Conservation (phyloP, 2,113 vertebrate species). For the Mola mola region DNA sequence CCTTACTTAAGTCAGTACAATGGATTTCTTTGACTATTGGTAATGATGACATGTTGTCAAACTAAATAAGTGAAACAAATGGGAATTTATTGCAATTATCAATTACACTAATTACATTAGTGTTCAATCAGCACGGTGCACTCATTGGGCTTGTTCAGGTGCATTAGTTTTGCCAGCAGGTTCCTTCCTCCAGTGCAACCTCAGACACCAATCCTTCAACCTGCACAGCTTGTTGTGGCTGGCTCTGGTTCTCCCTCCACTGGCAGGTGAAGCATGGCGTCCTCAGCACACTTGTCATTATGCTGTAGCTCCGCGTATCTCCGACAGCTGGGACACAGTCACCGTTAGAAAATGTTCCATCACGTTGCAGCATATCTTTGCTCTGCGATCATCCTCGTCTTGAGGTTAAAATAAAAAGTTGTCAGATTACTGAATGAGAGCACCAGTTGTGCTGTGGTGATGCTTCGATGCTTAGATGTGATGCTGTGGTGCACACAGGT, state of each 20-base stretch:
- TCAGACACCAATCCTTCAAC: constrained; percentile 6
- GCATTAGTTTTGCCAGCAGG: constrained; percentile 25
- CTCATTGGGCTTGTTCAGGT: constrained; percentile 27
- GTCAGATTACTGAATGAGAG: background rate
- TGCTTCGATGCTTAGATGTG: too few relatives aligned
- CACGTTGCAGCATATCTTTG: constrained; percentile 17
- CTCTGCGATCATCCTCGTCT: constrained; percentile 8
- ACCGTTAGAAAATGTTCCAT: constrained; percentile 28
- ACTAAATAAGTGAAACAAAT: constrained; percentile 12
- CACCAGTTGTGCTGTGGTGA: background rate
- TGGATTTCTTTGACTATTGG: constrained; percentile 3
- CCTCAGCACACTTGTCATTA: constrained; percentile 18
- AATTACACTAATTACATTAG: constrained; percentile 7
- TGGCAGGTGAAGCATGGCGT: constrained; percentile 13
- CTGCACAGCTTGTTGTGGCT: constrained; percentile 11
- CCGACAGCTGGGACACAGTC: constrained; percentile 34
- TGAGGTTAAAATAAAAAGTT: background rate
- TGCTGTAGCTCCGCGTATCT: constrained; percentile 19
- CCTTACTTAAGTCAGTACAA: too few relatives aligned
- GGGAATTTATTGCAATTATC: background rate
- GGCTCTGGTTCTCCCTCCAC: constrained; percentile 7
- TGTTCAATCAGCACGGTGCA: constrained; percentile 4
- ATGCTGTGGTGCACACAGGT: background rate
- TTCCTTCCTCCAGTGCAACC: background rate
- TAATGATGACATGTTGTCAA: background rate